Percentiles rank a stretch among this genome's conserved stretches.
phyloP scores from a whole-genome alignment of 2,113 vertebrate genomes.

The Varanus komodoensis region DNA sequence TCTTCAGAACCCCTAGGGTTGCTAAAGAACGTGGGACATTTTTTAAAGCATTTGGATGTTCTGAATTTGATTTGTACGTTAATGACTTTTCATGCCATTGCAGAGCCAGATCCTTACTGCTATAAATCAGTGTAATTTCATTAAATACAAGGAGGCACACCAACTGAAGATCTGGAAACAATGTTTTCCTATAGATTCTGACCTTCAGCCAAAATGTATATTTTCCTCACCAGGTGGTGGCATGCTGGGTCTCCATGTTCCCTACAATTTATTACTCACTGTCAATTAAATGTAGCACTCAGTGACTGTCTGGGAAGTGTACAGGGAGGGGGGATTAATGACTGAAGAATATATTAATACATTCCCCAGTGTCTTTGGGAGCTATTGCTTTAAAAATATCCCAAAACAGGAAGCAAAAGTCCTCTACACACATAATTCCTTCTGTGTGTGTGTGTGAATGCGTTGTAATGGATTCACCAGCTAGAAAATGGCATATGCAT shows the following conservation, averaged over 20 bases:
- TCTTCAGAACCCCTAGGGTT: constrained; percentile 4
- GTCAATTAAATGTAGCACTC: constrained; percentile 15
- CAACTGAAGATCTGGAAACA: neutral
- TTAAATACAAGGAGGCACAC: neutral
- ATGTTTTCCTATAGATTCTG: neutral
- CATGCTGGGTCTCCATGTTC: constrained; percentile 9
- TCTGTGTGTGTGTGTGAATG: neutral
- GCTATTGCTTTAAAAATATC: neutral
- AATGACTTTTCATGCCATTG: neutral
- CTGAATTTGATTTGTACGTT: constrained; percentile 5
- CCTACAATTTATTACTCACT: constrained; percentile 11
- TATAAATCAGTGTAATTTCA: constrained; percentile 15
- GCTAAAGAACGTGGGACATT: neutral
- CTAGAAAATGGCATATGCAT: neutral
- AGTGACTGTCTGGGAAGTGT: neutral
- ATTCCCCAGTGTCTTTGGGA: neutral
- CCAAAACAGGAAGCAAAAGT: neutral
- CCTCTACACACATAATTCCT: neutral
- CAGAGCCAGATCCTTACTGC: neutral
- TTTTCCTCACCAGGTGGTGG: constrained; percentile 28
- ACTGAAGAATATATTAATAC: neutral
- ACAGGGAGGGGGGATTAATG: neutral
- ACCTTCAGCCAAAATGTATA: neutral
- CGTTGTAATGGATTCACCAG: no score
- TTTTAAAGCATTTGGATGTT: constrained; percentile 1